These are phyloP conservation scores for Brassicogethes aeneus DNA, from an alignment of 2,888 invertebrate genomes.

Conservation along the genomic window DNA sequence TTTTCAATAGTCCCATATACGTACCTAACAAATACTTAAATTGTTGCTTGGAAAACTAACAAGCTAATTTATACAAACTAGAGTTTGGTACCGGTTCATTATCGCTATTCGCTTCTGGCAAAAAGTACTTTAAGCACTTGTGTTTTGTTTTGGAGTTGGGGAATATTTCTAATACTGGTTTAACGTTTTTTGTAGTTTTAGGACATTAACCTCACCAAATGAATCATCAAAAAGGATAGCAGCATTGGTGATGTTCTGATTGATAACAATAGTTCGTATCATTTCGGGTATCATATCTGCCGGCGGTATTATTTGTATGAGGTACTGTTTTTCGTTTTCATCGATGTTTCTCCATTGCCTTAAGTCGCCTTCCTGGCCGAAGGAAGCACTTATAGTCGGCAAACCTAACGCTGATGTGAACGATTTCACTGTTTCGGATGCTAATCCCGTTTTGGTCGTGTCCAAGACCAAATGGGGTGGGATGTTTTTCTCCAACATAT, in stretches of 20 bases:
- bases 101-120: too few species aligned
- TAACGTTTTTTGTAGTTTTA: too few species aligned
- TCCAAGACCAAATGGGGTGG: constrained; percentile 75
- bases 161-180: too few species aligned
- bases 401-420: constrained; percentile 70
- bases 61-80: too few species aligned
- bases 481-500: constrained; percentile 52
- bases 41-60: too few species aligned
- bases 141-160: too few species aligned
- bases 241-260: constrained; percentile 83
- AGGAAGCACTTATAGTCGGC: constrained; percentile 78
- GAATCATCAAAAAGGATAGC: constrained; percentile 85
- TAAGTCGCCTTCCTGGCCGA: constrained; percentile 76
- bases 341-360: constrained; percentile 72
- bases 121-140: too few species aligned
- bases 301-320: constrained; percentile 78
- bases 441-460: constrained; percentile 69
- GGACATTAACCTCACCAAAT: too few species aligned
- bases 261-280: constrained; percentile 68
- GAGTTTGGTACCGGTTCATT: too few species aligned
- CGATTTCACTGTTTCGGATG: constrained; percentile 78
- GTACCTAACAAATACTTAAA: too few species aligned
- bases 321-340: constrained; percentile 60
- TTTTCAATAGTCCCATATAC: too few species aligned
- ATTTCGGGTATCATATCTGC: constrained; percentile 78